Base-by-base conservation (phyloP, 1,140 invertebrate species). In the Agrypnia vestita region DNA sequence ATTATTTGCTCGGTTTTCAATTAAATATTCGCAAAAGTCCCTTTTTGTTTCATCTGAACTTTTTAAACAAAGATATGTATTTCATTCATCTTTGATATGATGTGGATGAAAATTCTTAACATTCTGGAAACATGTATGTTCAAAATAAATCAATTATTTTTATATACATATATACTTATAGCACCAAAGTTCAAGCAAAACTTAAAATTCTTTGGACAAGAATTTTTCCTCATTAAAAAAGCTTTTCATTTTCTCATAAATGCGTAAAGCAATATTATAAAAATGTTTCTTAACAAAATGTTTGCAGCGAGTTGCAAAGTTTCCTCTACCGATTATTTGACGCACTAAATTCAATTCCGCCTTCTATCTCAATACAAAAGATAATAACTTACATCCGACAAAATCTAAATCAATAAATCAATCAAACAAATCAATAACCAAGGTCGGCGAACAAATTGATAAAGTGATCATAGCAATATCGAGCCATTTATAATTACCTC, bases 121-220 rank as follows among this genome's bases (percentile, higher is more conserved):
- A 17, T 21, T 21, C 25, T 62, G 17, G 25, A 35, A 35, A 35
- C 25, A 35, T 35, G 25, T 35, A 35, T 35, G 25, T 35, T 35
- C 25, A 35, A 35, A 35, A 35, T 1, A 35, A 35, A 35, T 35
- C 1, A 35, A 35, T 35, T 3, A 35, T 35, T 35, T 35, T 35
- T 35, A 35, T 21, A 25, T 61, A 61, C 15, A 62, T 43, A 62
- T 62, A 62, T 56, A 21, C 12, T 21, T 62, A 35, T 62, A 62
- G 59, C 59, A 62, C 59, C 59, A 62, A 62, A 62, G 59, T 62
- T 62, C 59, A 62, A 62, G 59, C 59, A 62, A 62, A 62, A 62
- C 59, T 62, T 62, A 62, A 62, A 62, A 62, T 62, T 62, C 59
- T 62, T 62, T 62, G 59, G 59, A 13, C 12, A 35, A 35, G 21